phyloP scores from a whole-genome alignment of 2,888 invertebrate species.

The Geophilus truncorum region DNA sequence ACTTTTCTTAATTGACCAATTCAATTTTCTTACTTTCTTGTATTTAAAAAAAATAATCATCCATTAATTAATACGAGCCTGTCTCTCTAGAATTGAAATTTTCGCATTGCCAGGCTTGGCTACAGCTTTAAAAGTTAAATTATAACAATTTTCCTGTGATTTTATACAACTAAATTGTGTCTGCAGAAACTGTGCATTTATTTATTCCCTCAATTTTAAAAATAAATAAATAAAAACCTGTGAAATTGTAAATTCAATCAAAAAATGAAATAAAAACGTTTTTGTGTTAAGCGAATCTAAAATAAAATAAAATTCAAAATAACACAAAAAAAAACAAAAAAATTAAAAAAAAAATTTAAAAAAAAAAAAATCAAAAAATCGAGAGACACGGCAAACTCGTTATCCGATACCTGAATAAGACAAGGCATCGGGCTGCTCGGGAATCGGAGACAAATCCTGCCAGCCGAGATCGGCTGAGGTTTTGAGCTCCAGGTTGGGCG shows the following conservation, averaged over 20 bases:
- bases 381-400: background rate
- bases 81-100: background rate
- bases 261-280: background rate
- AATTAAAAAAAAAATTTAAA: background rate
- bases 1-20: background rate
- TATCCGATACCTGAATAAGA: constrained; percentile 27
- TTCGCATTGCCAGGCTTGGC: constrained; percentile 33
- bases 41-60: background rate
- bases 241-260: no score
- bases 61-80: background rate
- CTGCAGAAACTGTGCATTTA: constrained; percentile 32
- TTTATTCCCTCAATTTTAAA: background rate
- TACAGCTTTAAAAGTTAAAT: background rate
- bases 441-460: background rate
- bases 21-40: background rate
- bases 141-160: background rate
- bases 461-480: background rate
- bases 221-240: background rate
- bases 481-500: background rate
- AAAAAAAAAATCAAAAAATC: background rate
- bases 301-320: background rate
- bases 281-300: background rate
- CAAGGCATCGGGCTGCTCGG: constrained; percentile 25
- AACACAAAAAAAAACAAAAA: background rate
- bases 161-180: constrained; percentile 6